A percentile compares a stretch with the other conserved stretches of the same genome.
Evolutionary conservation across 1,140 invertebrate species (phyloP).

Genomic region (Arion vulgaris): DNA sequence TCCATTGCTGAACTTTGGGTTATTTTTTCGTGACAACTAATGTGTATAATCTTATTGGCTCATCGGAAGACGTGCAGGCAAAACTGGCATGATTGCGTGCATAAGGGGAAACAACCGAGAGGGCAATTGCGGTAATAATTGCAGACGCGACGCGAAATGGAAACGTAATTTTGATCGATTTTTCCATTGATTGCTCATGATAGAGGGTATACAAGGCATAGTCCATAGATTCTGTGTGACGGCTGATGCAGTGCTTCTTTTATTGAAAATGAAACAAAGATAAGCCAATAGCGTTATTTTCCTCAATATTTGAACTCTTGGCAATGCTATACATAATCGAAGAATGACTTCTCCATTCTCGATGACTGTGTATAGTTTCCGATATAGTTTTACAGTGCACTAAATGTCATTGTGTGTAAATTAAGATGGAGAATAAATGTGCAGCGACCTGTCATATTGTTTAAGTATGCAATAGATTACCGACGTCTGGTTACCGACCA

Average conservation of each 20-base stretch:
- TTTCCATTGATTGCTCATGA: conserved; percentile 17
- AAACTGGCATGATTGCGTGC: conserved; percentile 4
- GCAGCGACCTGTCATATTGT: no score
- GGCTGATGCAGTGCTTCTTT: not conserved
- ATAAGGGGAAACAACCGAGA: conserved; percentile 2
- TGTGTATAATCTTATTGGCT: conserved; percentile 8
- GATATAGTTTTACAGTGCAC: no score
- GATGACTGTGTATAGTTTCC: no score
- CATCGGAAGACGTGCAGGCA: not conserved
- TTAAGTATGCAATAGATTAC: no score
- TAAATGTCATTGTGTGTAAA: no score
- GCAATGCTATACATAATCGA: not conserved
- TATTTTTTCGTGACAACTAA: conserved; percentile 33
- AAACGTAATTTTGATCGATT: conserved; percentile 27
- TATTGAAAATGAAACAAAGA: not conserved
- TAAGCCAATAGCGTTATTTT: not conserved
- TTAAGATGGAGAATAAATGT: not conserved
- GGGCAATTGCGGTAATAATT: conserved; percentile 30
- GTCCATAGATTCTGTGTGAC: not conserved
- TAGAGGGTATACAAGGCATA: not conserved
- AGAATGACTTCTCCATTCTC: not conserved
- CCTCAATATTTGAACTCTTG: not conserved
- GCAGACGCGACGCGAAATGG: conserved; percentile 33
- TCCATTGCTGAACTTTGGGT: conserved; percentile 10
- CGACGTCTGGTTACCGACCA: no score